A percentile compares a stretch with the other conserved stretches of the same genome.
These are phyloP conservation scores for Leucoraja erinaceus DNA, from an alignment of 2,113 vertebrate species.

Conservation along the genomic window DNA sequence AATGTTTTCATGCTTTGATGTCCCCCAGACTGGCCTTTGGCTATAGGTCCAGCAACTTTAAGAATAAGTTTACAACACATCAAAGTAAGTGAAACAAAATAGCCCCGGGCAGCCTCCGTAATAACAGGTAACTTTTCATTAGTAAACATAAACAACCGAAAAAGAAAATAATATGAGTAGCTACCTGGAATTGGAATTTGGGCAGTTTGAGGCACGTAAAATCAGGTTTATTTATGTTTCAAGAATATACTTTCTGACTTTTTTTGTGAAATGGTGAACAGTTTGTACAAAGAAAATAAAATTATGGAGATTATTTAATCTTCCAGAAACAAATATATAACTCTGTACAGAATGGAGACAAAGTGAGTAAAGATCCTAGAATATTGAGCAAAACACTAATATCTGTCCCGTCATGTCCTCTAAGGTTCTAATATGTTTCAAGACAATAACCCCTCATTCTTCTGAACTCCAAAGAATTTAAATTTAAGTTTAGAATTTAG, in stretches of 20 bases:
- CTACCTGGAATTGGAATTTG: background rate
- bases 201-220: background rate
- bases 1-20: conserved; percentile 30
- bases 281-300: background rate
- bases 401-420: no score
- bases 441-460: no score
- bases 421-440: no score
- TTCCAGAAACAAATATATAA: background rate
- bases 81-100: background rate
- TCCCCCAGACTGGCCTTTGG: background rate
- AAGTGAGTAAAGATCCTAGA: no score
- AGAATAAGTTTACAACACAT: conserved; percentile 15
- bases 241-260: background rate
- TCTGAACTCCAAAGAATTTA: no score
- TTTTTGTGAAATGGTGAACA: background rate
- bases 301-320: background rate
- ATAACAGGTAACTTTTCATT: conserved; percentile 1
- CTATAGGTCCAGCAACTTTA: conserved; percentile 6
- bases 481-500: no score
- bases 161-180: background rate
- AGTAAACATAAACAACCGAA: background rate
- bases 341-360: no score
- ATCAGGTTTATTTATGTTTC: background rate
- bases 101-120: conserved; percentile 12
- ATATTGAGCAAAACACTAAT: no score